phyloP scores from a whole-genome alignment of 2,113 vertebrate species.

The Erythrolamprus reginae region DNA sequence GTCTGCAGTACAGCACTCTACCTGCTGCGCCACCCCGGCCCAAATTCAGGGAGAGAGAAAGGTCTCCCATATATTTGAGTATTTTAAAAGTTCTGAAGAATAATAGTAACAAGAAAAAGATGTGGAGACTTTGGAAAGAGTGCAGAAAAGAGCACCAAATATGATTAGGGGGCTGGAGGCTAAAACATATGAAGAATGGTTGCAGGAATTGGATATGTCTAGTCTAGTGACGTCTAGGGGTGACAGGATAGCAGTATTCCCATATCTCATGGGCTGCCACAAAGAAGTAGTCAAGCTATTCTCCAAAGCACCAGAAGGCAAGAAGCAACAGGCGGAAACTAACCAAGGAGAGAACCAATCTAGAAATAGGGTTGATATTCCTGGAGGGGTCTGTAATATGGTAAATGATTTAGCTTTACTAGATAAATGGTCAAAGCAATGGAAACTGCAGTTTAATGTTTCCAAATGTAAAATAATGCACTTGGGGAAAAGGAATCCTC shows the following conservation, averaged over 20 bases:
- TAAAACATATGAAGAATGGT: neutral
- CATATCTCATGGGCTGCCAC: fast-evolving
- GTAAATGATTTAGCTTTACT: too few species aligned
- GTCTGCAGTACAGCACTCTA: too few species aligned
- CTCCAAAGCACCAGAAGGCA: neutral
- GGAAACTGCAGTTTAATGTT: too few species aligned
- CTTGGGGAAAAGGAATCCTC: too few species aligned
- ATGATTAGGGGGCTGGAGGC: neutral
- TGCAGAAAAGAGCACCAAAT: neutral
- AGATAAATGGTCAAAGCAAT: too few species aligned
- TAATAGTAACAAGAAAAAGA: neutral
- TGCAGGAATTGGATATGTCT: neutral
- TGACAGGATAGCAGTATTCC: neutral
- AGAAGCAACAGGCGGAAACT: neutral
- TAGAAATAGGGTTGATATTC: too few species aligned
- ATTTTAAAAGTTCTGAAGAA: neutral
- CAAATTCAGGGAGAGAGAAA: neutral
- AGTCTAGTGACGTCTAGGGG: neutral
- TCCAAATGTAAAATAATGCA: too few species aligned
- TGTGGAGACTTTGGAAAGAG: neutral
- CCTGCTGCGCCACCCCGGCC: too few species aligned
- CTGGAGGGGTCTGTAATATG: too few species aligned
- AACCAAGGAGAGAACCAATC: neutral
- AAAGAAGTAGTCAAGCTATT: neutral
- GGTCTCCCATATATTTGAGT: neutral